Base-by-base conservation (phyloP, 1,140 invertebrate species). In the Halictus rubicundus region DNA sequence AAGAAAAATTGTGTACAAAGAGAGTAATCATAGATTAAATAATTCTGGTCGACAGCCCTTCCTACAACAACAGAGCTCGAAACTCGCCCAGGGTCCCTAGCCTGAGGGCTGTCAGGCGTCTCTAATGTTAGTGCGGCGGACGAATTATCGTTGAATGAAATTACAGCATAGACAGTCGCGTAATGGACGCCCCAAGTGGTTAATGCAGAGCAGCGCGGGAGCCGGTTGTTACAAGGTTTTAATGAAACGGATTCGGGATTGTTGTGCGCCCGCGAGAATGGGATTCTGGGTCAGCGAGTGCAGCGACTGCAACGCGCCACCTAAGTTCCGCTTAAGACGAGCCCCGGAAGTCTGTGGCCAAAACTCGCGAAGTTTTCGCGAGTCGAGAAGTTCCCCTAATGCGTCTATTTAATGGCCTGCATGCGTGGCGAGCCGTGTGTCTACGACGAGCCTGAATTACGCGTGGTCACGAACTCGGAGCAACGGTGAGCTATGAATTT, bases 381-480 rank as follows among this genome's bases (percentile, higher is more conserved):
- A 23, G 12, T n/a, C 19, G 8, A 59, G 49, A 49, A 46, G 42
- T 46, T 46, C 32, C 42, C 49, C 14, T 61, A 70, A 77, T 70
- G 42, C 21, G 60, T 77, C 75, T 52, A 70, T 61, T 70, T 61
- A 77, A 77, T 77, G 27, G 54, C 7, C 5, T 27, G n/a, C 21
- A 57, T 9, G 54, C 54, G 54, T n/a, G 8, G 5, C 7, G 54
- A n/a, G 19, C 52, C 4, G 52, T 54, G 52, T 49, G 54, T n/a
- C n/a, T n/a, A n/a, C 59, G 59, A 69, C 59, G 39, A 60, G 64
- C 68, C 25, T 14, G 7, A n/a, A 21, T 19, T 46, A 32, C 39
- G 9, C 42, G 10, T 46, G 42, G 42, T 14, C 42, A 1, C 42
- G 42, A 46, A 2, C 2, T 46, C 12, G 5, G 9, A 12, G 42